These are phyloP conservation scores for Pseudomugil tenellus DNA, from an alignment of 2,797 vertebrate genomes.

Conservation along the genomic window DNA sequence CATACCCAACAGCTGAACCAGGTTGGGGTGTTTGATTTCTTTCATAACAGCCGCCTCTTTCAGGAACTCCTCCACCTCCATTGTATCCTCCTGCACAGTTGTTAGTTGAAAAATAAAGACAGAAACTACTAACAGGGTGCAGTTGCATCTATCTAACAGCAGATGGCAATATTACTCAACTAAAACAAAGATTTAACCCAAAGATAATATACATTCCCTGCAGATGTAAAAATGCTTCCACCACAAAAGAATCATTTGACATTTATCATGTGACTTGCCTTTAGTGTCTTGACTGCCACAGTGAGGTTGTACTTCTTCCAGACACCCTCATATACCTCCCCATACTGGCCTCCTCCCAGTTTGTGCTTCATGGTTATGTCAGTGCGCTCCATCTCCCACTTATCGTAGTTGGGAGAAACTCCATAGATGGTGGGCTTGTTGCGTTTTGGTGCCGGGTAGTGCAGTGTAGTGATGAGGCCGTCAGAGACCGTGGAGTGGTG, in stretches of 20 bases:
- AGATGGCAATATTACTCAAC: slow-evolving; percentile 63
- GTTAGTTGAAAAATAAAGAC: slow-evolving; percentile 13
- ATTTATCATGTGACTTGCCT: slow-evolving; percentile 76
- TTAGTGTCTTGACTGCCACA: slow-evolving; percentile 96
- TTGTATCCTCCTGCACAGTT: slow-evolving; percentile 92
- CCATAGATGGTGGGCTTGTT: slow-evolving; percentile 98
- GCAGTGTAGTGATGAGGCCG: slow-evolving; percentile 96
- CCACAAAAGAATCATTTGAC: background rate
- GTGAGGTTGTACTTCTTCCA: slow-evolving; percentile 99
- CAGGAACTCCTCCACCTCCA: slow-evolving; percentile 99
- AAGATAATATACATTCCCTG: background rate
- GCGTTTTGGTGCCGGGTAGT: slow-evolving; percentile 97
- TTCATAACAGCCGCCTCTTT: slow-evolving; percentile 99
- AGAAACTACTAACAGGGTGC: slow-evolving; percentile 9
- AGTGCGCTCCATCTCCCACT: slow-evolving; percentile 98
- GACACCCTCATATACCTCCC: slow-evolving; percentile 97
- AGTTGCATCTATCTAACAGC: slow-evolving; percentile 54
- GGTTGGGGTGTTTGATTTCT: slow-evolving; percentile 98
- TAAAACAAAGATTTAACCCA: slow-evolving; percentile 5
- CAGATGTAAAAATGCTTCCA: slow-evolving; percentile 16
- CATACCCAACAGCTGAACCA: slow-evolving; percentile 96
- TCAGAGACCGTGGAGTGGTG: slow-evolving; percentile 97
- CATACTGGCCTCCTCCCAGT: slow-evolving; percentile 97
- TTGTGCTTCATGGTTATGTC: slow-evolving; percentile 99
- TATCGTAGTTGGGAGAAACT: slow-evolving; percentile 97